Percentiles rank a stretch among this genome's conserved stretches.
phyloP scores from a whole-genome alignment of 2,888 invertebrate genomes.

The Cheilosia variabilis region DNA sequence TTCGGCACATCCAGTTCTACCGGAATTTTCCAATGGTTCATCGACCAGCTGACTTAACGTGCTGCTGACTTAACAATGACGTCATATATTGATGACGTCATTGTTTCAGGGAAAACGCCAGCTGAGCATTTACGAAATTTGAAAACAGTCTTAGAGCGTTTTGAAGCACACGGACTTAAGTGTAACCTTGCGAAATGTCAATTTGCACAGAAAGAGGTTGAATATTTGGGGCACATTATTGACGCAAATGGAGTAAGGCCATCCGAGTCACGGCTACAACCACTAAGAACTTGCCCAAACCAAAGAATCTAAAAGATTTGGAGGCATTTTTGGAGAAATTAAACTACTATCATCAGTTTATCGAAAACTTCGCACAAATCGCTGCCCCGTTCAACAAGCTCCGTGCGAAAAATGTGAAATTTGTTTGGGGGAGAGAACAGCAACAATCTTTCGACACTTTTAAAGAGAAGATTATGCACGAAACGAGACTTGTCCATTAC shows the following conservation, averaged over 20 bases:
- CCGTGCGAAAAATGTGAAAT: conserved; percentile 39
- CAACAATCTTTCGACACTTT: conserved; percentile 74
- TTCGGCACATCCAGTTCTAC: conserved; percentile 21
- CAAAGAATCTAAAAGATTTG: conserved; percentile 39
- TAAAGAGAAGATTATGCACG: conserved; percentile 5
- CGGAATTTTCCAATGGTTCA: conserved; percentile 24
- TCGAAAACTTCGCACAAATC: conserved; percentile 47
- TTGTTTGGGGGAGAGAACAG: conserved; percentile 49
- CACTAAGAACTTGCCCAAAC: conserved; percentile 11
- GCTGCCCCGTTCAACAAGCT: conserved; percentile 24
- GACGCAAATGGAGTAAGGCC: not conserved
- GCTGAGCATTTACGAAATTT: not conserved
- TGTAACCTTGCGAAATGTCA: conserved; percentile 2
- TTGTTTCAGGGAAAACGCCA: not conserved
- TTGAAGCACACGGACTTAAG: conserved; percentile 8
- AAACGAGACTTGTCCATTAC: conserved; percentile 56
- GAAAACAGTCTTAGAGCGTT: conserved; percentile 14
- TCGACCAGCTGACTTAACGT: conserved; percentile 5
- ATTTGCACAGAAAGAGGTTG: conserved; percentile 9
- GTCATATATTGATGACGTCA: conserved; percentile 18
- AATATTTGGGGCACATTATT: conserved; percentile 6
- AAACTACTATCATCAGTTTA: conserved; percentile 63
- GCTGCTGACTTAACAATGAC: no score
- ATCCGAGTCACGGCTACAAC: not conserved
- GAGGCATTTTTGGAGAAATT: not conserved